phyloP scores from a whole-genome alignment of 2,113 vertebrate genomes.

The Tachysurus fulvidraco region DNA sequence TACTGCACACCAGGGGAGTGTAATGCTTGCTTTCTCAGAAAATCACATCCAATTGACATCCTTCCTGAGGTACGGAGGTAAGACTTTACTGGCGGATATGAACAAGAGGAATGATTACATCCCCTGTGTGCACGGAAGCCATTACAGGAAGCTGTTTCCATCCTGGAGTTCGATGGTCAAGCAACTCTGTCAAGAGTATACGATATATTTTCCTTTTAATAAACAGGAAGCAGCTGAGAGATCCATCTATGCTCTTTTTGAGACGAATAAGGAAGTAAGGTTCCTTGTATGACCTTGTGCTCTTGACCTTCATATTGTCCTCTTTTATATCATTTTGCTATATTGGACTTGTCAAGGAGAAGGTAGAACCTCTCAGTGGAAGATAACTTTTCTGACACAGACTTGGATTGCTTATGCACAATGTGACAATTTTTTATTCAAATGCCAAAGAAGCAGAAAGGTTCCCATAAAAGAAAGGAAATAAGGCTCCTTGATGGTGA shows the following conservation, averaged over 20 bases:
- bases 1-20: background rate
- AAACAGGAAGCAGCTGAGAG: conserved; percentile 75
- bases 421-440: conserved; percentile 35
- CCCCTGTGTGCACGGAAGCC: conserved; percentile 56
- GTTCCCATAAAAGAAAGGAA: conserved; percentile 41
- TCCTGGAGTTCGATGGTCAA: conserved; percentile 55
- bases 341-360: conserved; percentile 27
- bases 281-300: conserved; percentile 55
- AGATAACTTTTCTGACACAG: conserved; percentile 44
- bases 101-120: conserved; percentile 37
- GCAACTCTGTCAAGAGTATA: conserved; percentile 56
- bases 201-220: conserved; percentile 57
- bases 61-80: conserved; percentile 36
- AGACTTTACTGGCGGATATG: conserved; percentile 37
- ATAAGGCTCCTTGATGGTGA: conserved; percentile 3
- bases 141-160: conserved; percentile 64
- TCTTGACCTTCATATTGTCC: conserved; percentile 67
- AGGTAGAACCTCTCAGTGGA: too few relatives aligned
- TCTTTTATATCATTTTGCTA: conserved; percentile 38
- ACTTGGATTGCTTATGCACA: conserved; percentile 48
- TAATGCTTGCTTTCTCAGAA: conserved; percentile 23
- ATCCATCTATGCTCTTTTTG: conserved; percentile 40
- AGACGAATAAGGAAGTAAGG: conserved; percentile 18
- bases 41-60: background rate
- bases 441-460: conserved; percentile 6